Percentiles rank a stretch among this genome's conserved stretches.
Evolutionary conservation across 2,113 vertebrate species (phyloP).

Genomic region (Thamnaconus septentrionalis): DNA sequence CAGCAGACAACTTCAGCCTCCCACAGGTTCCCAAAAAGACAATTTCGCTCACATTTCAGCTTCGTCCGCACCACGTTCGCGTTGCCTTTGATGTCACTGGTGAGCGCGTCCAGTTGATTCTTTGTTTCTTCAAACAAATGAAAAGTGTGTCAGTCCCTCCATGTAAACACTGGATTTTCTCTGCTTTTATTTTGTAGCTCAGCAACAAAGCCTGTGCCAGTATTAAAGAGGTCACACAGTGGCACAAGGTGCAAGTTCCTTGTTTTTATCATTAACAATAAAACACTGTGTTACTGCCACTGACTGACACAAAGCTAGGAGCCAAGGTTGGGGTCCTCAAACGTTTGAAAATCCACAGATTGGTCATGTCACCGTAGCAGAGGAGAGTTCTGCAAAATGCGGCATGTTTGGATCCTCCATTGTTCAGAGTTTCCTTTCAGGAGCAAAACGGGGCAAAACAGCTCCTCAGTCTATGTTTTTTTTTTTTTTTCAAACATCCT

Average conservation of each 20-base stretch:
- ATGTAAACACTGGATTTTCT: conserved; percentile 52
- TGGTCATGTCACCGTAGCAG: too few species aligned
- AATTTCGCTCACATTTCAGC: conserved; percentile 79
- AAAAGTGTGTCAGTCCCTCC: not conserved
- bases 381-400: conserved; percentile 7
- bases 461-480: too few species aligned
- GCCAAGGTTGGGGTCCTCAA: not conserved
- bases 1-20: not conserved
- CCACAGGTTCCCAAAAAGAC: not conserved
- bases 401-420: not conserved
- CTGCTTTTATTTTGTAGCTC: conserved; percentile 39
- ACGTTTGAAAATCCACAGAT: too few species aligned
- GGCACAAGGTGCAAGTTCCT: conserved; percentile 4
- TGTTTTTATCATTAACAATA: not conserved
- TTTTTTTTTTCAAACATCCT: too few species aligned
- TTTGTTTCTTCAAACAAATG: conserved; percentile 81
- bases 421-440: not conserved
- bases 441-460: not conserved
- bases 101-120: conserved; percentile 87
- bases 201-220: conserved; percentile 31
- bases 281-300: not conserved
- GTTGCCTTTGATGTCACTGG: conserved; percentile 89
- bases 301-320: conserved; percentile 3
- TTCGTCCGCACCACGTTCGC: conserved; percentile 86
- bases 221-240: conserved; percentile 16